Evolutionary conservation across 1,140 invertebrate species (phyloP).

Genomic region (Drosophila littoralis): DNA sequence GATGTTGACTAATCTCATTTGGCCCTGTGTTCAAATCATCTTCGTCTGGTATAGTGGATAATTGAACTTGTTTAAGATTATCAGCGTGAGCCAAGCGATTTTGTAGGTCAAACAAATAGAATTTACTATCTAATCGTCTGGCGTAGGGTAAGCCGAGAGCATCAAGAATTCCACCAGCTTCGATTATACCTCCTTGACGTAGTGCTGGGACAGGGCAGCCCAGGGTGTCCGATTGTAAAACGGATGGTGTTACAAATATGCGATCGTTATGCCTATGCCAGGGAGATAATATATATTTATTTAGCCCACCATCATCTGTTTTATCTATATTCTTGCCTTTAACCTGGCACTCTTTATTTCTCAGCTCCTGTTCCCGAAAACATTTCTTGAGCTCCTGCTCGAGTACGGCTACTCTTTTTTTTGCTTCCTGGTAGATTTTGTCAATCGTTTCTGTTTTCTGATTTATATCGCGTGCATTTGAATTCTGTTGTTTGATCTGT

Average conservation of each 20-base stretch:
- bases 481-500: too few species aligned
- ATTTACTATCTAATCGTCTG: constrained; percentile 1
- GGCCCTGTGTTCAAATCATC: not conserved
- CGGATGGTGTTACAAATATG: not conserved
- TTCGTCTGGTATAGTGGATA: not conserved
- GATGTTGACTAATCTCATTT: not conserved
- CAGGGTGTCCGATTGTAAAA: not conserved
- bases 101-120: constrained; percentile 10
- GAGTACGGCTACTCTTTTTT: not conserved
- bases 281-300: constrained; percentile 7
- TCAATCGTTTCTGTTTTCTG: too few species aligned
- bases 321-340: constrained; percentile 1
- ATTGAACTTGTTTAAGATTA: not conserved
- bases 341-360: not conserved
- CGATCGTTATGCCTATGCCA: constrained; percentile 1
- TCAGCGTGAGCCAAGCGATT: not conserved
- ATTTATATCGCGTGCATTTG: too few species aligned
- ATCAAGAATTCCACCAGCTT: constrained; percentile 7
- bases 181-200: not conserved
- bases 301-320: constrained; percentile 9
- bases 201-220: not conserved
- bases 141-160: not conserved
- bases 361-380: not conserved
- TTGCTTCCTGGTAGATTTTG: too few species aligned
- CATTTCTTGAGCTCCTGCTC: not conserved